Evolutionary conservation across 2,888 invertebrate genomes (phyloP).

Genomic region (Branchipolynoe longqiensis): DNA sequence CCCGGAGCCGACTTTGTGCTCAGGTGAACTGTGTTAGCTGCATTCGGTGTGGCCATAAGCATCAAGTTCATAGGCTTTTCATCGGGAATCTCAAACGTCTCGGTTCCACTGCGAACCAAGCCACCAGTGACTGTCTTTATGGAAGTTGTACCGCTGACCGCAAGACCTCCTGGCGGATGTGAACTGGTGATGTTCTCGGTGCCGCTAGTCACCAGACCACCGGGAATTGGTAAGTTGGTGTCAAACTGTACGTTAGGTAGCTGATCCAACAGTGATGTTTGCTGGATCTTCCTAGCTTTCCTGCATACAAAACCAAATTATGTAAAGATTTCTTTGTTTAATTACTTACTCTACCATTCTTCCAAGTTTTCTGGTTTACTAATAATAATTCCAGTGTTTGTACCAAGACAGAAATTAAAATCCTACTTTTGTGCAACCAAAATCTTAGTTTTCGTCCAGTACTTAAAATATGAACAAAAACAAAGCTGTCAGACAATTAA

Average conservation of each 20-base stretch:
- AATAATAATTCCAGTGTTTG: no score
- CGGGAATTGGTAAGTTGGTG: neutral
- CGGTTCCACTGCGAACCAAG: neutral
- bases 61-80: neutral
- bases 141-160: neutral
- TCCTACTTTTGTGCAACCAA: no score
- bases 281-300: no score
- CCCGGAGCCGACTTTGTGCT: constrained; percentile 10
- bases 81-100: neutral
- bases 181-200: neutral
- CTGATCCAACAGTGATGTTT: neutral
- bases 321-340: no score
- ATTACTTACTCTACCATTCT: no score
- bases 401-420: no score
- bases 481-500: no score
- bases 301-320: no score
- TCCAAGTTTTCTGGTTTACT: no score
- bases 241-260: constrained; percentile 28
- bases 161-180: neutral
- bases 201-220: constrained; percentile 24
- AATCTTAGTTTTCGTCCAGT: no score
- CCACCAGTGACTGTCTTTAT: neutral
- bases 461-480: no score
- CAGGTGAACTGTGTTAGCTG: constrained; percentile 14
- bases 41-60: neutral